Evolutionary conservation across 2,888 invertebrate species (phyloP), one percentile per base, ranked within the genome.

Genomic region (Cremastobaeus sp.): DNA sequence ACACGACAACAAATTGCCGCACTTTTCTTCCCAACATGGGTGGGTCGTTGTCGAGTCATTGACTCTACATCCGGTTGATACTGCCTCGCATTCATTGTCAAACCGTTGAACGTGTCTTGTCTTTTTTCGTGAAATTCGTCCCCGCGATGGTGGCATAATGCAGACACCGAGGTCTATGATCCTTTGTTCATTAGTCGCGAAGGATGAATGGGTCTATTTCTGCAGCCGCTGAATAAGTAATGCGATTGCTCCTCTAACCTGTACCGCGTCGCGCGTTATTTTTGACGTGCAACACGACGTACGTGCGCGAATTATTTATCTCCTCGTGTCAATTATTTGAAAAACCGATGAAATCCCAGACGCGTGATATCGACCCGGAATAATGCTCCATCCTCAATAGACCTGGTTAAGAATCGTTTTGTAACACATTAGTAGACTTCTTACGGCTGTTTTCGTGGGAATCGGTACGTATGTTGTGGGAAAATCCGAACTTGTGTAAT

Each of bases 41-140:
- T 69, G 77, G 77, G 77, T 74, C 70, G 52, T 74, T 50, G 65
- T 70, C 78, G 81, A 84, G 83, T 85, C 85, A 84, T 84, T 84
- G 83, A 85, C 85, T 83, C 77, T 68, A 77, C 79, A 84, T 85
- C 85, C 85, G 83, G 82, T 82, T 80, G 74, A 79, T 54, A 82
- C 82, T 78, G 76, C 71, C 78, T 81, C 79, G 76, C 76, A 80
- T 79, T 72, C 74, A 75, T 82, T 80, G 78, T 81, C 79, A 77
- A 77, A 77, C 66, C 66, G 55, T 48, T 68, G 69, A 72, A 62
- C 76, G 52, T 57, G 59, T 57, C 21, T 25, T 54, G 69, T 74
- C 66, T 72, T 48, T 62, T 64, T 59, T 62, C 54, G 62, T 71
- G 30, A 69, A 59, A 59, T 60, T 57, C 37, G 57, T 54, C 69